Base-by-base conservation (phyloP, 2,888 invertebrate genomes). In the Idaea aversata region DNA sequence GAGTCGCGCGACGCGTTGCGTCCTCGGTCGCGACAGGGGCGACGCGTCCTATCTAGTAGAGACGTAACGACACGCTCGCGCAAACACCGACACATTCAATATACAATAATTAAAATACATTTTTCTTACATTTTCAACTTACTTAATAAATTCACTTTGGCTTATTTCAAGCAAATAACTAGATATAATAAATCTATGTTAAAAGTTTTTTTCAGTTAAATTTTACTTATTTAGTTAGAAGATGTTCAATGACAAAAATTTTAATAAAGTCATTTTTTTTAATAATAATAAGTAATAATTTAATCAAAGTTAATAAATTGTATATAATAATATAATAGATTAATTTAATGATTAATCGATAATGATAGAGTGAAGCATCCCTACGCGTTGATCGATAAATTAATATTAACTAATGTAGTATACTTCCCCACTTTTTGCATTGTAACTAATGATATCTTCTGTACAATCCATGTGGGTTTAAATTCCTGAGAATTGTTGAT, bases 381-480 rank as follows among this genome's bases (percentile, higher is more conserved):
- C 93, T 93, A 93, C 93, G 90, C 89, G 92, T 89, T 93, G 93
- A 90, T 93, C 93, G 93, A 91, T 93, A 91, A 93, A 94, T 94
- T 94, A 94, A 92, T 93, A 93, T 94, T 94, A 94, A 94, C 94
- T 94, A 94, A 94, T 93, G 87, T 94, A 94, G 94, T 94, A 94
- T 93, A 94, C 94, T 94, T 87, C 91, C 59, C 91, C 93, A 83
- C 86, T 83, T 80, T 84, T 25, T 25, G 25, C 25, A 89, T 88
- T 84, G 85, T 88, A 85, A 82, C 83, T 90, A 87, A 87, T 91
- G 90, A 91, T 93, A 91, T 91, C 90, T 82, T 84, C 89, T 91
- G 88, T 88, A 89, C 86, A 88, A 83, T 88, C 84, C 87, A 87
- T 78, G 84, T 87, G 83, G 88, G 80, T 65, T 86, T 88, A 88